Evolutionary conservation across 2,113 vertebrate genomes (phyloP), one percentile per base, ranked within the genome.

Genomic region (Picathartes gymnocephalus): DNA sequence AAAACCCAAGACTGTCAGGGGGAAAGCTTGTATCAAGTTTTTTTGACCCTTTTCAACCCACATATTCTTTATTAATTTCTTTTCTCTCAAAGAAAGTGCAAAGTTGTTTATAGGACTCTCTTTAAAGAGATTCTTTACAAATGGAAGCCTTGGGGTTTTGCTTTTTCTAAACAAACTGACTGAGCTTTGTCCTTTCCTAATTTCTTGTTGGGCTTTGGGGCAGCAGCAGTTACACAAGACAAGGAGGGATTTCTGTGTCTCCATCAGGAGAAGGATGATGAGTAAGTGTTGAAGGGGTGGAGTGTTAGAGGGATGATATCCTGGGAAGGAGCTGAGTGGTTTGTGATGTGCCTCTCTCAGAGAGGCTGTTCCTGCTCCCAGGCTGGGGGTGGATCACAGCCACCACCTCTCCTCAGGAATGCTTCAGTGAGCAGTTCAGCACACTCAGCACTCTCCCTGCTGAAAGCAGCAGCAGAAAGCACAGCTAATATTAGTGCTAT

Each of bases 211-310:
- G 81, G 61, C 56, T 82, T 61, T 12, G 87, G 93, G 91, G 78
- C 81, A 87, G 22, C 62, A 66, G 90, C 66, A 87, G 89, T 92
- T 95, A 88, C 56, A 77, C 78, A 79, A 93, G 81, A 28, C 91
- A 66, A 3, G 2, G 87, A 86, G 80, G 81, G 71, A 80, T 82
- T 90, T 78, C 90, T 94, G 83, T 82, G 40, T 81, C 87, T 91
- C 90, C 87, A 87, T 85, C 74, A 89, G 69, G 70, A 81, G 86
- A 88, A 86, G 88, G 94, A 95, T 95, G 95, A 96, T 95, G 95
- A 96, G 92, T 96, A 97, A 95, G 95, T 87, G 94, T 90, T 96
- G 94, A 94, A 94, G 92, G 93, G 94, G 92, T 95, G 92, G 93
- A 61, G 89, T 89, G 89, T 86, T 91, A 57, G 24, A 61, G 89